Evolutionary conservation across 2,888 invertebrate species (phyloP), one percentile per base, ranked within the genome.

Genomic region (Phyllotreta striolata): DNA sequence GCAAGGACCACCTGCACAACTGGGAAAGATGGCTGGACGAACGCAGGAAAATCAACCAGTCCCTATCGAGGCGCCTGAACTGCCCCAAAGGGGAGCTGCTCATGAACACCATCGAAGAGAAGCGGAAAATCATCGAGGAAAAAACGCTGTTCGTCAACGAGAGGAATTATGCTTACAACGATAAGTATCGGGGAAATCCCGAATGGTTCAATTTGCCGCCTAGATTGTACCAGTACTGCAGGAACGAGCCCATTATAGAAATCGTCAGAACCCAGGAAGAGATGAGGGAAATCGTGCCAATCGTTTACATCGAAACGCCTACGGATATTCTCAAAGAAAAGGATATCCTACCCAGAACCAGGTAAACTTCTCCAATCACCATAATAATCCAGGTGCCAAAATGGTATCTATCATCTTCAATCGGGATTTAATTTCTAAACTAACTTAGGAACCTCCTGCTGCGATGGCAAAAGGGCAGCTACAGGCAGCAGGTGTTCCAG

Each of bases 161-260:
- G 6, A 76, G 74, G 62, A 78, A 80, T 51, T 71, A 74, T 13
- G 69, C 71, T 3, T 56, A 76, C 54, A 77, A 77, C 44, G 79
- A 80, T 70, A 74, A 74, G 37, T 75, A 74, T 35, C 71, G 81
- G 57, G 81, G 81, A 47, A 78, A 79, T 65, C 81, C 81, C 12
- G 72, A 69, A 1, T 81, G 79, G 67, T 81, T 77, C 77, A 72
- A 70, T 54, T 49, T 77, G 37, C 80, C 81, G 1, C 41, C 63
- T 1, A 64, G 72, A n/a, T 68, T 79, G 49, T 66, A 60, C 44
- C 66, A 67, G 10, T 66, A 64, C 47, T 64, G 56, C 13, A 12
- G 14, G 8, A 51, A 49, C 10, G 64, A 70, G n/a, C 70, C 75
- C 0, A 68, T 69, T 47, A 76, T 77, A 67, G 78, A 77, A 62